Percentiles rank a stretch among this genome's conserved stretches.
Evolutionary conservation across 2,113 vertebrate genomes (phyloP).

Genomic region (Crocuta crocuta): DNA sequence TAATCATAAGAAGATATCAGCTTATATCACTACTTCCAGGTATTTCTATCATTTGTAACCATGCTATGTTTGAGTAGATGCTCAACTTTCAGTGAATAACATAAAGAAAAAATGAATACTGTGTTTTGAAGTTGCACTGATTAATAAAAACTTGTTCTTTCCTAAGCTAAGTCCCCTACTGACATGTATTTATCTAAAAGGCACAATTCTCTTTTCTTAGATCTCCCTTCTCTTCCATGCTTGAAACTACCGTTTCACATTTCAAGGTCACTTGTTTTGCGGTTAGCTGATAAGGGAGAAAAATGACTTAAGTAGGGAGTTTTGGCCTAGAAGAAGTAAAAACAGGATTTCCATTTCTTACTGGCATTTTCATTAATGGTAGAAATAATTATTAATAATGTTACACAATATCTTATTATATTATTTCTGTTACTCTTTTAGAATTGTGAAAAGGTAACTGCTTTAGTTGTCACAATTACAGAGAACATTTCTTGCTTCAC

Average conservation of each 20-base stretch:
- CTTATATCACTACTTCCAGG: background rate
- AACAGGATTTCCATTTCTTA: background rate
- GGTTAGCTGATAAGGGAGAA: background rate
- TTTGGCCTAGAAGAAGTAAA: background rate
- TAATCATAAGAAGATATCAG: background rate
- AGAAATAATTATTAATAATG: background rate
- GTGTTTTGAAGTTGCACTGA: background rate
- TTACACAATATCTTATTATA: background rate
- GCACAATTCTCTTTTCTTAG: background rate
- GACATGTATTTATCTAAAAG: background rate
- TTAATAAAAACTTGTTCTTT: background rate
- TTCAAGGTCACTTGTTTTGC: background rate
- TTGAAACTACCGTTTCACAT: background rate
- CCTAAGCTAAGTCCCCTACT: background rate
- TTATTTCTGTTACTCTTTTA: constrained; percentile 6
- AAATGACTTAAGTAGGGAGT: background rate
- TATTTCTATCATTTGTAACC: background rate
- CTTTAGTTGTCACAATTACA: background rate
- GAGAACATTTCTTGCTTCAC: constrained; percentile 25
- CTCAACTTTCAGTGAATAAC: background rate
- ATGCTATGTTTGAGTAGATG: background rate
- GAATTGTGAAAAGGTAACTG: background rate
- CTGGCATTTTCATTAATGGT: background rate
- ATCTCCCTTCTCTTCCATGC: background rate
- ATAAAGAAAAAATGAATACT: background rate